These are phyloP conservation scores for Danio kyathit DNA, from an alignment of 2,797 vertebrate species.

Conservation along the genomic window DNA sequence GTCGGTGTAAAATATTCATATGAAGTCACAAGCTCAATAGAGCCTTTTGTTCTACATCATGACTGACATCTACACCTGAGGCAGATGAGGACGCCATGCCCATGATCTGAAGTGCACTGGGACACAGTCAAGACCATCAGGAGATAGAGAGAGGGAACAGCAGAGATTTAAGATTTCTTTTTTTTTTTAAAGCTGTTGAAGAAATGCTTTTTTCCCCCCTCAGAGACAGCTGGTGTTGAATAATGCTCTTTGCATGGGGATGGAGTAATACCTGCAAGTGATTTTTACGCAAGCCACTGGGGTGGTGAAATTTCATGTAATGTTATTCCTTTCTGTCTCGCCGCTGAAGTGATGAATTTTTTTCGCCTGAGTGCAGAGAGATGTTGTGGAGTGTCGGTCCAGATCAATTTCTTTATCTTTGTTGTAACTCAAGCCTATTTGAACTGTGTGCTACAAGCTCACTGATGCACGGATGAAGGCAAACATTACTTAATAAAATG, in stretches of 20 bases:
- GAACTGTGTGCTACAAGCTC: not conserved
- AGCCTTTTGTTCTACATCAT: constrained; percentile 52
- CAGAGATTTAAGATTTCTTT: not conserved
- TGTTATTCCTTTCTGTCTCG: constrained; percentile 6
- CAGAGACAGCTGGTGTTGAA: not conserved
- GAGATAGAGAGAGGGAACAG: constrained; percentile 5
- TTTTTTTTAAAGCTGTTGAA: not conserved
- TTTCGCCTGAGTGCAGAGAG: not conserved
- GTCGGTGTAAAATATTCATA: constrained; percentile 60
- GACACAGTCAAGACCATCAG: not conserved
- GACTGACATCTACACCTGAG: constrained; percentile 55
- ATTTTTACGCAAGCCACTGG: not conserved
- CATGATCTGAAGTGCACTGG: constrained; percentile 18
- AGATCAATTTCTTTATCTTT: constrained; percentile 37
- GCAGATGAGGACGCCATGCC: constrained; percentile 37
- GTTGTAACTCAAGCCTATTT: constrained; percentile 34
- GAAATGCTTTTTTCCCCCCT: not conserved
- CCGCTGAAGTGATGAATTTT: not conserved
- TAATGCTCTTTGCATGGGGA: constrained; percentile 24
- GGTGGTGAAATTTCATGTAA: constrained; percentile 2
- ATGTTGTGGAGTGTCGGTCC: constrained; percentile 24
- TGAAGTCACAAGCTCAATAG: constrained; percentile 37
- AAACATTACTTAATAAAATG: constrained; percentile 34
- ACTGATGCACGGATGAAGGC: constrained; percentile 14
- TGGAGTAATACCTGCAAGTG: constrained; percentile 24